Base-by-base conservation (phyloP, 2,113 vertebrate genomes). In the Phrynosoma blainvillii region DNA sequence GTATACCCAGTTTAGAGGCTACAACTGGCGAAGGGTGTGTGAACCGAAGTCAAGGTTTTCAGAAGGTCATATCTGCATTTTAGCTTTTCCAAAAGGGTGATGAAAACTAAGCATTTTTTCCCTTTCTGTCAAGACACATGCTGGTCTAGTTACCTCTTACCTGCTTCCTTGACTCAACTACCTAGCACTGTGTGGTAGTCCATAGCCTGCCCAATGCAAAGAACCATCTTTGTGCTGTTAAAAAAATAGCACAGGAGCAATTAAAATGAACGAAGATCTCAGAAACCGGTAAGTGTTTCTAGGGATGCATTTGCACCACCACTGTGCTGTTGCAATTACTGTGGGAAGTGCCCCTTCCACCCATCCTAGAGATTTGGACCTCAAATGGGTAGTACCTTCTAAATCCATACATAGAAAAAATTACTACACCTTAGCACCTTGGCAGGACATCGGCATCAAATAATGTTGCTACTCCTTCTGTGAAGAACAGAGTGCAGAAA, bases 161-260 rank as follows among this genome's bases (percentile, higher is more conserved):
- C 92, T 92, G 93, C 65, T 82, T 23, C 88, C 88, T 54, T 84
- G 84, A 88, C 91, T 89, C 66, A 87, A 89, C 92, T 90, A 94
- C 86, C 80, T 21, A 75, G 42, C 30, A 13, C 6, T 1, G 13
- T 84, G 54, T 30, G 20, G 54, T 14, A 7, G 52, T 62, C 89
- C 84, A 66, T 90, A 80, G 0, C 84, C 7, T 0, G 59, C 74
- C 93, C 88, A 1, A 0, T 74, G 66, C 75, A 89, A 81, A 78
- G 86, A 47, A 59, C 18, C 81, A 87, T 52, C 93, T 87, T 78
- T 88, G 86, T 91, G 84, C 88, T 86, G 71, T 90, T 84, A 74
- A n/a, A 66, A n/a, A 7, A 16, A 87, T 9, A 84, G 87, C 84
- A 84, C 90, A 87, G 71, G 2, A 70, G 71, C 90, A 85, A 84